These are phyloP conservation scores for Sylvilagus bachmani DNA, from an alignment of 2,113 vertebrate genomes.

Conservation along the genomic window DNA sequence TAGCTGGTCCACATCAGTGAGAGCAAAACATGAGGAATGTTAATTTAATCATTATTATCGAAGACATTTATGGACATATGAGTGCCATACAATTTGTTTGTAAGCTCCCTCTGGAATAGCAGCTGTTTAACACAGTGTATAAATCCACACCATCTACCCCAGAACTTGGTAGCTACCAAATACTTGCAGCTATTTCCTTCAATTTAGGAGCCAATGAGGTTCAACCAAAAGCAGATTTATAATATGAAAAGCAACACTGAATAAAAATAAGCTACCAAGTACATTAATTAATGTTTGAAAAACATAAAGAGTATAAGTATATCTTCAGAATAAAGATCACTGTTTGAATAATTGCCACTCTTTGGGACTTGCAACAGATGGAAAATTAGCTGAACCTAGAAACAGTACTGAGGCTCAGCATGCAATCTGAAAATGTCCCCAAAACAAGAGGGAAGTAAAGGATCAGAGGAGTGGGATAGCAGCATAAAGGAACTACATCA, in stretches of 20 bases:
- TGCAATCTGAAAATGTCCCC: not conserved
- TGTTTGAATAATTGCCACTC: not conserved
- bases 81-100: not conserved
- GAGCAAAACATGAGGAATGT: not conserved
- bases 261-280: not conserved
- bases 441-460: not conserved
- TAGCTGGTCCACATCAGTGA: not conserved
- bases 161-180: not conserved
- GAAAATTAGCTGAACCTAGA: not conserved
- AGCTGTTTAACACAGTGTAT: not conserved
- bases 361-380: not conserved
- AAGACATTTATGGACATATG: not conserved
- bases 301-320: not conserved
- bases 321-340: not conserved
- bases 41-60: not conserved
- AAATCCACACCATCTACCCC: too few species aligned
- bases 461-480: not conserved
- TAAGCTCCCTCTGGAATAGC: not conserved
- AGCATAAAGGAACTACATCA: not conserved
- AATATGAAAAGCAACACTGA: not conserved
- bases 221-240: not conserved
- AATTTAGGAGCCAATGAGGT: not conserved
- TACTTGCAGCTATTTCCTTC: not conserved
- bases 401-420: not conserved
- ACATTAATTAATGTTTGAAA: slow-evolving; percentile 2